These are phyloP conservation scores for Ascaphus truei DNA, from an alignment of 2,113 vertebrate genomes.

Conservation along the genomic window DNA sequence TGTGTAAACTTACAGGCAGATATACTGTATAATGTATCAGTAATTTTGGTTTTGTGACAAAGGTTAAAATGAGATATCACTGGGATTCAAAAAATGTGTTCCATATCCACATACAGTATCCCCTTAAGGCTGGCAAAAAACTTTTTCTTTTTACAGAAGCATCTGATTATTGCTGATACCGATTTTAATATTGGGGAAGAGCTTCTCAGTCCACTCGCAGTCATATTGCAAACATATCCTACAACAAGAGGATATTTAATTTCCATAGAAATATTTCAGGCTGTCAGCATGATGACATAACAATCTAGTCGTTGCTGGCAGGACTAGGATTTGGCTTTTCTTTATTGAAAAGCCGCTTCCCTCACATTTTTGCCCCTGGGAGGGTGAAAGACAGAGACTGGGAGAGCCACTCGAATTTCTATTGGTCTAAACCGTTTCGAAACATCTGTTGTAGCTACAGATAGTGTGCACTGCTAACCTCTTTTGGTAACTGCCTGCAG, in stretches of 20 bases:
- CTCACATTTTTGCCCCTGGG: constrained; percentile 35
- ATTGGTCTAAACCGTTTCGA: constrained; percentile 46
- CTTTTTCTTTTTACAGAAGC: no score
- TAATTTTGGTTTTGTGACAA: no score
- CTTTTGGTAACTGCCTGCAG: constrained; percentile 36
- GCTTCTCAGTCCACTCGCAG: background rate
- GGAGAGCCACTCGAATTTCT: constrained; percentile 38
- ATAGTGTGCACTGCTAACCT: constrained; percentile 34
- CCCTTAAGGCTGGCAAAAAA: no score
- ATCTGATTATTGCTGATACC: no score
- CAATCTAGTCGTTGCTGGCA: constrained; percentile 21
- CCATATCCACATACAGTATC: no score
- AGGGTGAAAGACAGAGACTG: constrained; percentile 18
- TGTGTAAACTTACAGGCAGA: no score
- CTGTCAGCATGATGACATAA: accelerated
- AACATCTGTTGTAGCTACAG: constrained; percentile 44
- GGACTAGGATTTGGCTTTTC: background rate
- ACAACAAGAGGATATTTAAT: background rate
- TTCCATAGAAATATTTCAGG: background rate
- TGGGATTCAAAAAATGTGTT: no score
- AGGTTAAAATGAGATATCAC: no score
- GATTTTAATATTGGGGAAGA: no score
- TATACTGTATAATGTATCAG: no score
- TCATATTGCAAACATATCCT: no score
- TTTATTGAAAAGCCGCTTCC: constrained; percentile 31